Percentiles rank a stretch among this genome's conserved stretches.
Conservation (phyloP, 1,140 invertebrate genomes). For the Drosophila leontia region DNA sequence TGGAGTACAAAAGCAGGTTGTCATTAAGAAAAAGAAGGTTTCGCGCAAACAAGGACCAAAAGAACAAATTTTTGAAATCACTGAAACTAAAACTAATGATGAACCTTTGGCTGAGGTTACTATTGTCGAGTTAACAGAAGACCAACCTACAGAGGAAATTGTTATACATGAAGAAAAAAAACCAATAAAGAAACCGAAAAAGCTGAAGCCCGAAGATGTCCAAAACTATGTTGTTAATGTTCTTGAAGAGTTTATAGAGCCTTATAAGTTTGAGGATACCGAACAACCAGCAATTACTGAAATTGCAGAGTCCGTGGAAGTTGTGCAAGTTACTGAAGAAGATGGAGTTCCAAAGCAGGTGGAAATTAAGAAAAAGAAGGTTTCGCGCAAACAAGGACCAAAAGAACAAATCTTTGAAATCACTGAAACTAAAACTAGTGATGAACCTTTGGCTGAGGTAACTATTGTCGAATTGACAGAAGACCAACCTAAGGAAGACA, state of each 20-base stretch:
- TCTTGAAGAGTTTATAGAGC: background rate
- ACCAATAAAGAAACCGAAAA: constrained; percentile 56
- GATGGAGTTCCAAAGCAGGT: constrained; percentile 48
- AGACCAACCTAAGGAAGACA: constrained; percentile 1
- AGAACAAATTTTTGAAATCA: constrained; percentile 63
- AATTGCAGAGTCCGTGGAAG: constrained; percentile 26
- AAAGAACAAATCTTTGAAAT: constrained; percentile 60
- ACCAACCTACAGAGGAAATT: background rate
- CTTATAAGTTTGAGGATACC: constrained; percentile 15
- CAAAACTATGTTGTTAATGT: constrained; percentile 59
- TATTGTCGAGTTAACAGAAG: constrained; percentile 17
- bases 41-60: constrained; percentile 55
- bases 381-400: constrained; percentile 55
- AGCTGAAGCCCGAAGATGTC: constrained; percentile 57
- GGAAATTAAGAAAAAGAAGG: constrained; percentile 52
- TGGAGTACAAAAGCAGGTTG: constrained; percentile 46
- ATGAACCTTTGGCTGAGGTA: constrained; percentile 25
- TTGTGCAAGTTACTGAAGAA: constrained; percentile 20
- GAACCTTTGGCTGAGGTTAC: constrained; percentile 29
- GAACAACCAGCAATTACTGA: too few species aligned
- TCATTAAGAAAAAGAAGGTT: constrained; percentile 60
- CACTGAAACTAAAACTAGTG: constrained; percentile 32
- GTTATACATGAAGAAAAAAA: constrained; percentile 6
- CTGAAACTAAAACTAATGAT: constrained; percentile 31
- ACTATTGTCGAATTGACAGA: constrained; percentile 13